Evolutionary conservation across 2,797 vertebrate species (phyloP).

Genomic region (Enteromius unitaeniatus): DNA sequence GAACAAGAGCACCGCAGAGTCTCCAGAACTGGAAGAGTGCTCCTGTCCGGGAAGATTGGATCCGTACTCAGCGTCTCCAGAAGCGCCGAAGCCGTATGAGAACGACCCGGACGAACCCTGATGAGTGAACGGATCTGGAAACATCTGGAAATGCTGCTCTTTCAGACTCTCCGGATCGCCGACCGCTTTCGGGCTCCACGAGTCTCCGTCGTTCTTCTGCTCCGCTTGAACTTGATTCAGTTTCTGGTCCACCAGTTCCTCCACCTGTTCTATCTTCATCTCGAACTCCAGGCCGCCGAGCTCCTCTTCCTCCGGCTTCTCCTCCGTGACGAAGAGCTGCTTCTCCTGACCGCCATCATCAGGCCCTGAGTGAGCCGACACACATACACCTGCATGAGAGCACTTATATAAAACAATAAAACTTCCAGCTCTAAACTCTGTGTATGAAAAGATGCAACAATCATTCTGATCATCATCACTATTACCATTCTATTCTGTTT

Average conservation of each 20-base stretch:
- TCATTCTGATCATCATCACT: too few relatives aligned
- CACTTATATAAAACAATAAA: neutral
- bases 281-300: conserved; percentile 57
- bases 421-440: neutral
- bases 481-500: too few relatives aligned
- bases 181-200: conserved; percentile 46
- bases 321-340: conserved; percentile 35
- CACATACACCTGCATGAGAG: conserved; percentile 12
- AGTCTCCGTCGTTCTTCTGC: conserved; percentile 1
- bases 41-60: conserved; percentile 5
- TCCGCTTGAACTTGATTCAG: conserved; percentile 27
- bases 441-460: too few relatives aligned
- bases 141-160: conserved; percentile 38
- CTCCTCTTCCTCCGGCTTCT: conserved; percentile 47
- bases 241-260: conserved; percentile 57
- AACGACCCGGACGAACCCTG: conserved; percentile 8
- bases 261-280: conserved; percentile 61
- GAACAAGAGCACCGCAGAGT: neutral
- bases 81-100: neutral
- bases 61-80: conserved; percentile 3
- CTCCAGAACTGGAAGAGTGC: neutral
- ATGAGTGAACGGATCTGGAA: conserved; percentile 7
- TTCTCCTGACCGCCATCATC: neutral
- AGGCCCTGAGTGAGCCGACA: neutral
- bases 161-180: neutral